Percentiles rank a stretch among this genome's conserved stretches.
Conservation (phyloP, 1,140 invertebrate species). For the Drosophila sulfurigaster region DNA sequence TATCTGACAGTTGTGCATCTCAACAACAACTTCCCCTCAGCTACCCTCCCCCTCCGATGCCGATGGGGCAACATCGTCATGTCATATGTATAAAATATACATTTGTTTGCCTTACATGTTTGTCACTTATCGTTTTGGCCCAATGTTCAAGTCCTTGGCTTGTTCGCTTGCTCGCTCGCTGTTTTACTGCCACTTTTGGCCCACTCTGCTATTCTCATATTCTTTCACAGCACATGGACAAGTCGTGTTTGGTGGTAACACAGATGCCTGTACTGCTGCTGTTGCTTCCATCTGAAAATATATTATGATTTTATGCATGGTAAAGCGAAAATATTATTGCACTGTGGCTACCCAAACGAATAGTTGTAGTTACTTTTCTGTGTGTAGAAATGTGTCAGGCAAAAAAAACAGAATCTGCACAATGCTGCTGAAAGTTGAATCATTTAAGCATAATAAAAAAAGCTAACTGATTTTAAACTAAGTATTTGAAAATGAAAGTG, state of each 20-base stretch:
- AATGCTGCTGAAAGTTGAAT: not conserved
- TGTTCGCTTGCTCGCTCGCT: conserved; percentile 10
- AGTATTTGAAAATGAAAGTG: too few species aligned
- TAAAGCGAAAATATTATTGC: conserved; percentile 50
- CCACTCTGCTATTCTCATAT: not conserved
- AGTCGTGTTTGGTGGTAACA: not conserved
- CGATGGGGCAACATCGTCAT: not conserved
- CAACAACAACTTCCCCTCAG: not conserved
- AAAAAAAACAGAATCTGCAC: not conserved
- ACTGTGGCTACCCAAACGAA: conserved; percentile 3
- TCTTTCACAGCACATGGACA: not conserved
- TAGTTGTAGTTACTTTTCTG: conserved; percentile 5
- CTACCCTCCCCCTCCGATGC: conserved; percentile 7
- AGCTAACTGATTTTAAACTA: not conserved
- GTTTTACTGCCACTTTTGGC: conserved; percentile 31
- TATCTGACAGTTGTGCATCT: conserved; percentile 81
- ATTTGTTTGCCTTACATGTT: conserved; percentile 79
- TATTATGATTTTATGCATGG: conserved; percentile 80
- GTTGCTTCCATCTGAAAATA: conserved; percentile 46
- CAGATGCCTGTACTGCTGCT: not conserved
- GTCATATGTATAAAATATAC: conserved; percentile 63
- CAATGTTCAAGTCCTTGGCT: conserved; percentile 52
- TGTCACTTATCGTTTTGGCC: conserved; percentile 78
- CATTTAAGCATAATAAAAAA: too few species aligned
- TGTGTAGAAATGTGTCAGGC: not conserved